Base-by-base conservation (phyloP, 2,113 vertebrate genomes). In the Falco punctatus region DNA sequence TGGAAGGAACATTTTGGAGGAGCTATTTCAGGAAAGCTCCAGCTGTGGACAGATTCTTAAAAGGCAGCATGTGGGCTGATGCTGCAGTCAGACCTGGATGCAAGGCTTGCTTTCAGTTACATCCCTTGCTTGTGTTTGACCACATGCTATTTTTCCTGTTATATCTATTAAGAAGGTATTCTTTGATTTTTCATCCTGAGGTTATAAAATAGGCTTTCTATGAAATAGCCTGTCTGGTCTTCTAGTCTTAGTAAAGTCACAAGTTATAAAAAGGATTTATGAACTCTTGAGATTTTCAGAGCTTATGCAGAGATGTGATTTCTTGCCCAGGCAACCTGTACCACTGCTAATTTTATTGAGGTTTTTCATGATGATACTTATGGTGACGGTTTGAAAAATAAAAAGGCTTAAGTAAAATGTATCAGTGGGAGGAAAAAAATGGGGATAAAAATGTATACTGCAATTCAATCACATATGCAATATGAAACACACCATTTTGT, bases 1-100 rank as follows among this genome's bases (percentile, higher is more conserved):
- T 89, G 91, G 72, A 85, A 89, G 78, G 62, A 49, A 49, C 66
- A 11, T 70, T 96, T 77, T 75, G 52, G 52, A 70, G 74, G 44
- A 94, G 73, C 44, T 94, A 8, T 91, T 96, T 62, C 85, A 70
- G 86, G 87, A 10, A 69, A 85, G 54, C 82, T 94, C 86, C 95
- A 97, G 91, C 88, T 92, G 94, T 55, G 81, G 91, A 65, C 28
- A 49, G 78, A 22, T 72, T 89, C 89, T 94, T n/a, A 20, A 2
- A 15, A 52, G 81, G 87, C 81, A 89, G 84, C 51, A 6, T 21
- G 51, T 78, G 81, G 73, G 83, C 83, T 88, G 84, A 13, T n/a
- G 94, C 90, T 88, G 92, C 82, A 85, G 65, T 14, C 80, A 85
- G 57, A 19, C 48, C 90, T 73, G 64, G 58, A 35, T 40, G 73